phyloP scores from a whole-genome alignment of 2,113 vertebrate genomes.

The Seriola rivoliana region DNA sequence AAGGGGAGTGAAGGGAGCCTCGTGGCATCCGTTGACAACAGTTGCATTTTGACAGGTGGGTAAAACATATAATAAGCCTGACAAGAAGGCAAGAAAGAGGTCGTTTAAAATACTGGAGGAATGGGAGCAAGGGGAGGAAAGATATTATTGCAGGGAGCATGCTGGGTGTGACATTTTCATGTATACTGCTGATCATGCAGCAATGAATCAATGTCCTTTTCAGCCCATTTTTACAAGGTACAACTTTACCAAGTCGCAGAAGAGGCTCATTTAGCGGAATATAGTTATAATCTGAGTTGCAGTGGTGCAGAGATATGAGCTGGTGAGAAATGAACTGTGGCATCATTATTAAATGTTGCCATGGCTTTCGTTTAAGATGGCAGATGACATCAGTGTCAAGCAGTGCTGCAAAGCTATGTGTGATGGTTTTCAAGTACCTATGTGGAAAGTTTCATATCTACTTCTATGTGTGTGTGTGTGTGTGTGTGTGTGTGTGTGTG shows the following conservation, averaged over 20 bases:
- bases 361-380: constrained; percentile 55
- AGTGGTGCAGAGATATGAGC: constrained; percentile 29
- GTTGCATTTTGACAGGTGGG: constrained; percentile 46
- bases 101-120: constrained; percentile 40
- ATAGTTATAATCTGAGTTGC: constrained; percentile 16
- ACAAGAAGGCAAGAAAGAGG: constrained; percentile 56
- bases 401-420: constrained; percentile 45
- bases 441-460: constrained; percentile 1
- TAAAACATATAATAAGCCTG: constrained; percentile 39
- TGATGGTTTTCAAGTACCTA: constrained; percentile 9
- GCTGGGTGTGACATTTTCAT: constrained; percentile 68
- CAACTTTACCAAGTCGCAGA: constrained; percentile 47
- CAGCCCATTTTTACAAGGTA: constrained; percentile 57
- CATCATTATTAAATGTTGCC: constrained; percentile 56
- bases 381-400: constrained; percentile 52
- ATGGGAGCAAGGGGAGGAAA: constrained; percentile 41
- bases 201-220: constrained; percentile 64
- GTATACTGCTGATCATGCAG: constrained; percentile 70
- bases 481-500: background rate
- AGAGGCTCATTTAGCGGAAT: constrained; percentile 26
- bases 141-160: constrained; percentile 52
- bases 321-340: constrained; percentile 54
- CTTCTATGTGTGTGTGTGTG: background rate
- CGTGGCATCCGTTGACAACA: constrained; percentile 34
- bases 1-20: constrained; percentile 23